Conservation (phyloP, 2,888 invertebrate species). For the Tridacna gigas region DNA sequence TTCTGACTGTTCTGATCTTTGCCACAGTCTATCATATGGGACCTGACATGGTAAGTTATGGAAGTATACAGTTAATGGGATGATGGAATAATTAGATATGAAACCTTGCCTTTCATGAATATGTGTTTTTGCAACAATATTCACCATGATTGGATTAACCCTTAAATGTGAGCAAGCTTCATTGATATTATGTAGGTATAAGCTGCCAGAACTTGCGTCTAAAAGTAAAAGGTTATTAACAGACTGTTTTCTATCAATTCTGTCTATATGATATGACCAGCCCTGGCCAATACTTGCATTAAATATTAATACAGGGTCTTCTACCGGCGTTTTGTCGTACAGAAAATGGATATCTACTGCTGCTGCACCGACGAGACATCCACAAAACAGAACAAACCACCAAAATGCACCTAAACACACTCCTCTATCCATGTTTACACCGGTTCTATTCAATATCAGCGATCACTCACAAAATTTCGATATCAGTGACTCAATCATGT, state of each 20-base stretch:
- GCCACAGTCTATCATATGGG: constrained; percentile 47
- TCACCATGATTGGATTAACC: constrained; percentile 65
- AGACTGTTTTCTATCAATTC: constrained; percentile 37
- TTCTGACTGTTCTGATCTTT: constrained; percentile 26
- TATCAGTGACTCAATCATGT: constrained; percentile 28
- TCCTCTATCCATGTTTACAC: constrained; percentile 5
- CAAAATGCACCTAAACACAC: constrained; percentile 9
- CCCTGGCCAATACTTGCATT: constrained; percentile 86
- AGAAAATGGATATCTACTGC: constrained; percentile 66
- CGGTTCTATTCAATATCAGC: constrained; percentile 7
- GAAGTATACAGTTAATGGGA: constrained; percentile 69
- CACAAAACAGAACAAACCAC: constrained; percentile 32
- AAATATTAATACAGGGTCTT: constrained; percentile 67
- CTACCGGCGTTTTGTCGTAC: constrained; percentile 21
- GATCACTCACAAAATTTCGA: constrained; percentile 19
- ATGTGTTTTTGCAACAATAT: constrained; percentile 65
- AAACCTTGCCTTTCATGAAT: constrained; percentile 27
- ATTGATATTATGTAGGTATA: constrained; percentile 59
- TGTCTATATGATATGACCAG: constrained; percentile 78
- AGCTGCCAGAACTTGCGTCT: constrained; percentile 68
- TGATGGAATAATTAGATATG: constrained; percentile 63
- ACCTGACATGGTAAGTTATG: constrained; percentile 67
- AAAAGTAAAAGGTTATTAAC: constrained; percentile 60
- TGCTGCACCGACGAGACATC: constrained; percentile 23
- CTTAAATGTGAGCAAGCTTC: constrained; percentile 59